phyloP scores from a whole-genome alignment of 2,888 invertebrate genomes.

The Rutpela maculata region DNA sequence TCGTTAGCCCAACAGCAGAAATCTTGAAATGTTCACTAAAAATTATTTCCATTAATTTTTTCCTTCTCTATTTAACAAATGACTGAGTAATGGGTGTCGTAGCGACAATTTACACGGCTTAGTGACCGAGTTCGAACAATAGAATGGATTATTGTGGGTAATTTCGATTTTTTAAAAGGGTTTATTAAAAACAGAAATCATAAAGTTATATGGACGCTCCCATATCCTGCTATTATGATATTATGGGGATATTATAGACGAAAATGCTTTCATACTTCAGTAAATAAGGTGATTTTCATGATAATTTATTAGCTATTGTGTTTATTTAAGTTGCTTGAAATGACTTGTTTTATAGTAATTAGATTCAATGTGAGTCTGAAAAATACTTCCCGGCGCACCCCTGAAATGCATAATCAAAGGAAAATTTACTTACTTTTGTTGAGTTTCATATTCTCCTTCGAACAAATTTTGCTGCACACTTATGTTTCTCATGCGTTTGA shows the following conservation, averaged over 20 bases:
- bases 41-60: conserved; percentile 55
- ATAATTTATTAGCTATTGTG: conserved; percentile 70
- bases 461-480: too few species aligned
- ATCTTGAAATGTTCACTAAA: conserved; percentile 43
- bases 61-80: conserved; percentile 58
- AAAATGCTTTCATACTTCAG: conserved; percentile 69
- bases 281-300: conserved; percentile 65
- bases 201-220: conserved; percentile 59
- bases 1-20: conserved; percentile 43
- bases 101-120: conserved; percentile 59
- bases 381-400: conserved; percentile 24
- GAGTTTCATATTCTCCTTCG: too few species aligned
- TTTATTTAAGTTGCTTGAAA: conserved; percentile 68
- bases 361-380: conserved; percentile 25
- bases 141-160: conserved; percentile 51
- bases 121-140: conserved; percentile 55
- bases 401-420: not conserved
- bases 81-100: conserved; percentile 54
- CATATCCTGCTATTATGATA: conserved; percentile 67
- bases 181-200: conserved; percentile 61
- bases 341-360: conserved; percentile 52
- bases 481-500: too few species aligned
- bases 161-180: conserved; percentile 54
- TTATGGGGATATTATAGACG: conserved; percentile 59
- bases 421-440: not conserved